Conservation (phyloP, 2,797 vertebrate genomes). For the Pseudopleuronectes americanus region DNA sequence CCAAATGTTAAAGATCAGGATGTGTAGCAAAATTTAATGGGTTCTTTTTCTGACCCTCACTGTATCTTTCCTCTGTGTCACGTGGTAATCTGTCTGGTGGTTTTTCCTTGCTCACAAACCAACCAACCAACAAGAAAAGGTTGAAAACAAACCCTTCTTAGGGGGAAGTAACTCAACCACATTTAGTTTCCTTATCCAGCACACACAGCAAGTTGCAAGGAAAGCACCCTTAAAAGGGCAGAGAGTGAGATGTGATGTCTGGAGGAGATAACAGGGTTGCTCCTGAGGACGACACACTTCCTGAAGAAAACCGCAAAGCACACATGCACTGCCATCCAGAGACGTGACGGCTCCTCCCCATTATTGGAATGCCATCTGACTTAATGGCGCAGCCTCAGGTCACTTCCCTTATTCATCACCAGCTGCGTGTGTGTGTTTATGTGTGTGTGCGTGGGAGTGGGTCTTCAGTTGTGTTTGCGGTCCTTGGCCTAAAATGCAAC, state of each 20-base stretch:
- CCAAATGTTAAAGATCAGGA: too few relatives aligned
- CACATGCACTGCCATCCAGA: constrained; percentile 35
- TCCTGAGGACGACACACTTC: constrained; percentile 36
- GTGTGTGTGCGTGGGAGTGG: constrained; percentile 7
- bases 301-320: constrained; percentile 28
- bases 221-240: constrained; percentile 36
- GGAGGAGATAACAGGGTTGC: constrained; percentile 50
- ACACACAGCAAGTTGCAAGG: constrained; percentile 52
- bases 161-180: background rate
- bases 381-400: constrained; percentile 50
- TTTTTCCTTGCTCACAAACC: too few relatives aligned
- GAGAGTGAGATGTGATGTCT: constrained; percentile 46
- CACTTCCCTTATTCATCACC: constrained; percentile 60
- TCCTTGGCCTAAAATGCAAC: constrained; percentile 43
- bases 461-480: constrained; percentile 27
- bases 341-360: constrained; percentile 37
- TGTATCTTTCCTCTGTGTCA: too few relatives aligned
- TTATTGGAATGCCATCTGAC: constrained; percentile 67
- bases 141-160: too few relatives aligned
- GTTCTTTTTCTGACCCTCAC: too few relatives aligned
- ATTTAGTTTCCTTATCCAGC: constrained; percentile 31
- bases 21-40: too few relatives aligned
- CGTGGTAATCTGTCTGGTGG: too few relatives aligned
- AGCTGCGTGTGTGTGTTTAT: constrained; percentile 28
- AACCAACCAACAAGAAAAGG: too few relatives aligned